A percentile compares a stretch with the other conserved stretches of the same genome.
These are phyloP conservation scores for Drosophila nasuta DNA, from an alignment of 1,140 invertebrate genomes.

Conservation along the genomic window DNA sequence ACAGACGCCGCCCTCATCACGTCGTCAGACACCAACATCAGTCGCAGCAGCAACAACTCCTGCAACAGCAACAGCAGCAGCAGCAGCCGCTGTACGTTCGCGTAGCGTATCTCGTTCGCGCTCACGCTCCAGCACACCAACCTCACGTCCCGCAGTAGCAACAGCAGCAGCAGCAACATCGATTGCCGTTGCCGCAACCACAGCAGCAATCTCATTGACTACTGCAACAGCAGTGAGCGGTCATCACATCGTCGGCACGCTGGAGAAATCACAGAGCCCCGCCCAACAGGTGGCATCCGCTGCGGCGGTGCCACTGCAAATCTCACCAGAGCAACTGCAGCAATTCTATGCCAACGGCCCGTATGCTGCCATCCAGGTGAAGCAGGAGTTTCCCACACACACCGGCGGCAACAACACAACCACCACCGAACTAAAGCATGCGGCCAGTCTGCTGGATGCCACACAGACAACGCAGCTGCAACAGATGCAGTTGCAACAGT, in stretches of 20 bases:
- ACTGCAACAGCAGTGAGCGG: conserved; percentile 33
- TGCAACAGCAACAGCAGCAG: conserved; percentile 67
- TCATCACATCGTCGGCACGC: conserved; percentile 60
- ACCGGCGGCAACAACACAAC: conserved; percentile 38
- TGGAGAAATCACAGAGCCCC: conserved; percentile 85
- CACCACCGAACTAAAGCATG: conserved; percentile 80
- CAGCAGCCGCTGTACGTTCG: conserved; percentile 37
- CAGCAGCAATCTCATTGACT: conserved; percentile 17
- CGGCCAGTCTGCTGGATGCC: conserved; percentile 78
- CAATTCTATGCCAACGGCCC: conserved; percentile 80
- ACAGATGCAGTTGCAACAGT: conserved; percentile 85
- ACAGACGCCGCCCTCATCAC: conserved; percentile 34
- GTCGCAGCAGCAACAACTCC: conserved; percentile 3
- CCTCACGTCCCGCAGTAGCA: conserved; percentile 41
- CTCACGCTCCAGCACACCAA: conserved; percentile 46
- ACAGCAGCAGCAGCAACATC: conserved; percentile 73
- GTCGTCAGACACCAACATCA: conserved; percentile 19
- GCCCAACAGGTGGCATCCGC: conserved; percentile 82
- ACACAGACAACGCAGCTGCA: conserved; percentile 65
- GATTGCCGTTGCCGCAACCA: conserved; percentile 46
- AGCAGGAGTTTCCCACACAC: conserved; percentile 85
- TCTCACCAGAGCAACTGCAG: conserved; percentile 82
- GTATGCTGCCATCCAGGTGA: conserved; percentile 85
- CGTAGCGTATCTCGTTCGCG: conserved; percentile 53
- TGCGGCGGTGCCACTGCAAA: conserved; percentile 77